phyloP scores from a whole-genome alignment of 2,888 invertebrate species.

The Habrosyne pyritoides region DNA sequence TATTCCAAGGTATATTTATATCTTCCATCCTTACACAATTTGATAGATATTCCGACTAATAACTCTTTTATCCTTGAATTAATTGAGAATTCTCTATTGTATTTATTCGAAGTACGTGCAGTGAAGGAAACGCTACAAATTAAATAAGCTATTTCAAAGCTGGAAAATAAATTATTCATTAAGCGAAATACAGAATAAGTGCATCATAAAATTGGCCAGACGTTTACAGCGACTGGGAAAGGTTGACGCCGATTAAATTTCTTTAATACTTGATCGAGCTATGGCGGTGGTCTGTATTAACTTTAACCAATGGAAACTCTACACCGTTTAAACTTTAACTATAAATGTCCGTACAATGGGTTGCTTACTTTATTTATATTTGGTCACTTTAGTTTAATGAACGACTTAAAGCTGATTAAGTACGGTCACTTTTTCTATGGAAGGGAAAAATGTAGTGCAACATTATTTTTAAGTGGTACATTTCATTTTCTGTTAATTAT shows the following conservation, averaged over 20 bases:
- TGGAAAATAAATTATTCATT: slow-evolving; percentile 10
- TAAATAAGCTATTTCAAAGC: too few relatives aligned
- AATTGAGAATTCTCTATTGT: too few relatives aligned
- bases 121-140: too few relatives aligned
- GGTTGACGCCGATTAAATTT: slow-evolving; percentile 35
- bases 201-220: slow-evolving; percentile 20
- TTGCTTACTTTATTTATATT: neutral
- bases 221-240: slow-evolving; percentile 13
- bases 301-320: slow-evolving; percentile 13
- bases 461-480: neutral
- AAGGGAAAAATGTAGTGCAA: neutral
- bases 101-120: too few relatives aligned
- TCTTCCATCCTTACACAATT: too few relatives aligned
- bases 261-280: slow-evolving; percentile 31
- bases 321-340: neutral
- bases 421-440: neutral
- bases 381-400: neutral
- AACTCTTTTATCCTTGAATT: too few relatives aligned
- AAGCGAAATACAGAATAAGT: slow-evolving; percentile 7
- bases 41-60: too few relatives aligned
- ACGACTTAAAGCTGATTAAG: neutral
- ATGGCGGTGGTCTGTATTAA: slow-evolving; percentile 33
- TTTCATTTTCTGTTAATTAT: neutral
- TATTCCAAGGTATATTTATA: too few relatives aligned
- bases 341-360: slow-evolving; percentile 5